These are phyloP conservation scores for Tigriopus californicus DNA, from an alignment of 2,888 invertebrate genomes.

Conservation along the genomic window DNA sequence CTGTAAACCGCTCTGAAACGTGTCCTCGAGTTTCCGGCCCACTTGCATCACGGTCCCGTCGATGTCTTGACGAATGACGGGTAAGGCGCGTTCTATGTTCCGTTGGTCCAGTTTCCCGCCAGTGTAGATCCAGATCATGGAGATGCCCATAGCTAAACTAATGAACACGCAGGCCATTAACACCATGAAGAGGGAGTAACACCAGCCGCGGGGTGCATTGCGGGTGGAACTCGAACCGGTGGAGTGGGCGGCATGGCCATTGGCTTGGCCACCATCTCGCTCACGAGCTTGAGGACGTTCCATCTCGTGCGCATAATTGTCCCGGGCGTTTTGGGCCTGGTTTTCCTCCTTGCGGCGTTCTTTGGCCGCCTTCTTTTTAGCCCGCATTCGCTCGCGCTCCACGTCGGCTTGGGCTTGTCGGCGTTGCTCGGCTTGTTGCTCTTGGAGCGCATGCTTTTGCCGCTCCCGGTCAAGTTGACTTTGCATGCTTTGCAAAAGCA, in stretches of 20 bases:
- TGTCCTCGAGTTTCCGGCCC: not conserved
- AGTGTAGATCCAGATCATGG: constrained; percentile 11
- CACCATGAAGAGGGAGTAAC: not conserved
- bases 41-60: not conserved
- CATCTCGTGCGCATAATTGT: not conserved
- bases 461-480: constrained; percentile 13
- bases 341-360: constrained; percentile 11
- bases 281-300: not conserved
- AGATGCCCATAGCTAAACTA: not conserved
- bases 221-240: not conserved
- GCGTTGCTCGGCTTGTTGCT: not conserved
- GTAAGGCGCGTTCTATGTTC: not conserved
- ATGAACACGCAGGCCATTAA: not conserved
- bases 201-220: not conserved
- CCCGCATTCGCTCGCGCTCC: constrained; percentile 6
- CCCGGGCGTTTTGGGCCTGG: not conserved
- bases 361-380: constrained; percentile 17
- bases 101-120: not conserved
- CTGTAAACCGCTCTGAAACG: not conserved
- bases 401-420: not conserved
- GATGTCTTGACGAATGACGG: not conserved
- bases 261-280: too few species aligned
- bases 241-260: not conserved
- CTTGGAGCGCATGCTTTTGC: constrained; percentile 9
- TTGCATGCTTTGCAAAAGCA: constrained; percentile 16